Base-by-base conservation (phyloP, 1,140 invertebrate species). In the Argopecten irradians region DNA sequence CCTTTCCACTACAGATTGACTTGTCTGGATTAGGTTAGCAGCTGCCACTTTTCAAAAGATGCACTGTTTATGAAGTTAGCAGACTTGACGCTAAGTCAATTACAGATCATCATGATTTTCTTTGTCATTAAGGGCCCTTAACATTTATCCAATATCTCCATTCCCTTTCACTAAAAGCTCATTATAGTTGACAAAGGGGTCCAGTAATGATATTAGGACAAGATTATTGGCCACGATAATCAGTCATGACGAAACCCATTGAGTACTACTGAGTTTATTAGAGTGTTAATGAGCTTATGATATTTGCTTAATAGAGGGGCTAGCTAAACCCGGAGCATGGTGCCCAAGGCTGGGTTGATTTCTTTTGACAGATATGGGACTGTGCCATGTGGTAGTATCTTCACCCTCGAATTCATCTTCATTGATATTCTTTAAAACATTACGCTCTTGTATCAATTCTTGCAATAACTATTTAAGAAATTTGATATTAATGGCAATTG, bases 1-100 rank as follows among this genome's bases (percentile, higher is more conserved):
- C 33, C 84, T 32, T 36, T 35, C 32, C 85, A 32, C 33, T 41
- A 28, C n/a, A 36, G 84, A 71, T 85, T 46, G 87, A 71, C 84
- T 84, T 85, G 83, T 39, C 83, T 46, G 35, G 0, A 46, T 85
- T 84, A 55, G 33, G 36, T 34, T 85, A 71, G 83, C 89, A 90
- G 89, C 86, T 90, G 89, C 39, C 41, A n/a, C 55, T 71, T 43
- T 82, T 86, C n/a, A 41, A 85, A 71, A 36, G 46, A 89, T 89
- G 39, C 46, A 55, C 41, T 46, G 84, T 83, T 87, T 86, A 90
- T 39, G 46, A 83, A 90, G 55, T 84, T 84, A 87, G 41, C 39
- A 71, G 82, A 85, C 71, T 88, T 84, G 84, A 86, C n/a, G 89
- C 89, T 88, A 90, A 86, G 89, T 90, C 89, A 90, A 90, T 90